Evolutionary conservation across 2,888 invertebrate species (phyloP), one percentile per base, ranked within the genome.

Genomic region (Glyphotaelius pellucidus): DNA sequence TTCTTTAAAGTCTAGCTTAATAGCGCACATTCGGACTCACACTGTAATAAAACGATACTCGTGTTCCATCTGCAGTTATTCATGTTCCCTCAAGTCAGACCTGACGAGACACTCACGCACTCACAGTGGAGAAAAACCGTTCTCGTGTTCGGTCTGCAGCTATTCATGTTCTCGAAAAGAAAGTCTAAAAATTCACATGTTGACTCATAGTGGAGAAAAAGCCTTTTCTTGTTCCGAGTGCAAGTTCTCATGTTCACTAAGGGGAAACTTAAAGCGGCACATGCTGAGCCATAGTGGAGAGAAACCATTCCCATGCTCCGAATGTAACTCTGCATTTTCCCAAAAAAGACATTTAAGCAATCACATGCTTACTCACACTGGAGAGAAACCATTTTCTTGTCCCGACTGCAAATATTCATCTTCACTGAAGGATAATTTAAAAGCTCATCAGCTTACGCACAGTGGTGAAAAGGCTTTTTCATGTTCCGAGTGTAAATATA

Each of bases 391-490:
- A 32, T 81, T 31, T n/a, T 14, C 81, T 1, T 81, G 81, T 31
- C 25, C 81, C 15, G 85, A 35, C 42, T 88, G 88, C 67, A 47
- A 30, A n/a, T 88, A 52, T 30, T 30, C n/a, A 31, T 31, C 30
- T 30, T 1, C 32, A 30, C 25, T 30, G 30, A 52, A 88, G 42
- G 25, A 52, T n/a, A 52, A 30, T 88, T 88, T 88, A 52, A 88
- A 88, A 52, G 88, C 30, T 42, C 88, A 88, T 19, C 12, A 12
- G 52, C 88, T 52, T n/a, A 52, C 31, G 30, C 88, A 88, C 31
- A 67, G 52, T 14, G 88, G 88, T 67, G 88, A 67, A 19, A 88
- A 88, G 19, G 30, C 67, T 14, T 88, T 31, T 88, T 52, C 88
- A 15, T 88, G 88, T 31, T 79, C 32, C 5, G 67, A 47, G 67